Evolutionary conservation across 1,140 invertebrate genomes (phyloP).

Genomic region (Lucilia sericata): DNA sequence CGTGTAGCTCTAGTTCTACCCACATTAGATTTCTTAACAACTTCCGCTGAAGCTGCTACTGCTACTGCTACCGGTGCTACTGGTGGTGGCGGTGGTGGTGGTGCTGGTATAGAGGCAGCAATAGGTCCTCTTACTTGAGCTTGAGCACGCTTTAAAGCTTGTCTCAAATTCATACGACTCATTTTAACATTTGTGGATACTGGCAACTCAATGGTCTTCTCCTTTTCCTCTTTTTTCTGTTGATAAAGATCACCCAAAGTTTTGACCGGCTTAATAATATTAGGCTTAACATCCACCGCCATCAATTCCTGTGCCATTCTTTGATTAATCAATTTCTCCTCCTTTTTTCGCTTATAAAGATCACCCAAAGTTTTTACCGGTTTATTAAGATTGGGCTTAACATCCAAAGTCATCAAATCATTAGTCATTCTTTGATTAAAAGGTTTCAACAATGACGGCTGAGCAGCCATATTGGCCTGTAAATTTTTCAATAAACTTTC

Average conservation of each 20-base stretch:
- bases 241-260: slow-evolving; percentile 8
- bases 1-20: slow-evolving; percentile 28
- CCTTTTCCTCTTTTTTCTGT: neutral
- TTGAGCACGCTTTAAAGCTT: slow-evolving; percentile 60
- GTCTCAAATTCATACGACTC: slow-evolving; percentile 60
- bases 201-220: slow-evolving; percentile 6
- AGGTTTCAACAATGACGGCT: slow-evolving; percentile 44
- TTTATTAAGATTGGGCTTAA: neutral
- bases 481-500: slow-evolving; percentile 26
- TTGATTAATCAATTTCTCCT: slow-evolving; percentile 45
- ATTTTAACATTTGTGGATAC: slow-evolving; percentile 48
- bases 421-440: slow-evolving; percentile 45
- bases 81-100: slow-evolving; percentile 18
- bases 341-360: neutral
- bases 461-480: slow-evolving; percentile 16
- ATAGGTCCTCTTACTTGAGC: slow-evolving; percentile 42
- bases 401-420: neutral
- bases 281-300: neutral
- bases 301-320: slow-evolving; percentile 25
- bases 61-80: slow-evolving; percentile 16
- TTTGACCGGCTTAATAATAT: neutral
- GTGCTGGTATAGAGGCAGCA: neutral
- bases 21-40: slow-evolving; percentile 1
- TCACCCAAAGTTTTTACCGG: neutral
- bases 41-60: neutral